These are phyloP conservation scores for Protodeltote pygarga DNA, from an alignment of 2,888 invertebrate genomes.

Conservation along the genomic window DNA sequence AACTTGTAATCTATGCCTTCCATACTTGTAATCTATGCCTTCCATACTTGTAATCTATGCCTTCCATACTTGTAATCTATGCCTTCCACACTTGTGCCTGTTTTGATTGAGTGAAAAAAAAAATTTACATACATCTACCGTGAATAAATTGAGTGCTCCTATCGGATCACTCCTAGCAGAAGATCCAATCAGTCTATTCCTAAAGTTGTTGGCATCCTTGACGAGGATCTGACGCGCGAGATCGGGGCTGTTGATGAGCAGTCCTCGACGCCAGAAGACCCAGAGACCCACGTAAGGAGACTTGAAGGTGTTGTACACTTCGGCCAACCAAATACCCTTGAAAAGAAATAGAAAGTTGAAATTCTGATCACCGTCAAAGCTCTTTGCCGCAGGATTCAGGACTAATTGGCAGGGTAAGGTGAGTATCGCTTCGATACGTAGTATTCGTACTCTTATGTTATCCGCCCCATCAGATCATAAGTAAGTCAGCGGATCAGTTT, in stretches of 20 bases:
- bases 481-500: neutral
- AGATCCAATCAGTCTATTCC: conserved; percentile 50
- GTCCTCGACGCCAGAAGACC: conserved; percentile 65
- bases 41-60: no score
- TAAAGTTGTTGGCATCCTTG: conserved; percentile 59
- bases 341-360: neutral
- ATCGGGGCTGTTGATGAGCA: conserved; percentile 61
- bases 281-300: conserved; percentile 65
- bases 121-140: conserved; percentile 63
- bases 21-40: no score
- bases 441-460: no score
- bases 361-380: no score
- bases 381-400: no score
- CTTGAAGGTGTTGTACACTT: conserved; percentile 46
- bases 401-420: no score
- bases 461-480: no score
- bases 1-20: no score
- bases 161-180: conserved; percentile 60
- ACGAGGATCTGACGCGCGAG: conserved; percentile 58
- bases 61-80: no score
- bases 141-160: conserved; percentile 62
- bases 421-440: no score
- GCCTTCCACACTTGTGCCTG: no score
- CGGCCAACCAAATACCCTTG: conserved; percentile 55
- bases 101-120: no score